These are phyloP conservation scores for Scolanthus callimorphus DNA, from an alignment of 92 coral and sea anemone genomes.

Conservation along the genomic window DNA sequence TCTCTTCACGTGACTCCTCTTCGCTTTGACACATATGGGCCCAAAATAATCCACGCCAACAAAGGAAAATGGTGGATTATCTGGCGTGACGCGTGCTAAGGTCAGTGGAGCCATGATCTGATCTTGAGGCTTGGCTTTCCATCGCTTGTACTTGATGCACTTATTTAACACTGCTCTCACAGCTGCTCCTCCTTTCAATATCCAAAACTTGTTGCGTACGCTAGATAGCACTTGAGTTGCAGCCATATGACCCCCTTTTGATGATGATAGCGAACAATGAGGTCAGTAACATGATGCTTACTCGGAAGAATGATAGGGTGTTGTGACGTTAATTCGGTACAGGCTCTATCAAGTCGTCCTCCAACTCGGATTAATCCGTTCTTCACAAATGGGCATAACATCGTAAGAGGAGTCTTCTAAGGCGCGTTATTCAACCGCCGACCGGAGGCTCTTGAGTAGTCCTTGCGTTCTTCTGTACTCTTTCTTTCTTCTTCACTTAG, in stretches of 20 bases:
- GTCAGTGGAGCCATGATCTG: background rate
- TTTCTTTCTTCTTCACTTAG: background rate
- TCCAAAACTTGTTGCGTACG: background rate
- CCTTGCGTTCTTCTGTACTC: background rate
- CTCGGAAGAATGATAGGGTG: background rate
- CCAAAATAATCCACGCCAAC: background rate
- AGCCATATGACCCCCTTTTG: background rate
- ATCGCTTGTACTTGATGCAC: background rate
- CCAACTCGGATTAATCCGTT: background rate
- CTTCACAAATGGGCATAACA: background rate
- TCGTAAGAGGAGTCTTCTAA: background rate
- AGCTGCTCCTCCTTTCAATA: background rate
- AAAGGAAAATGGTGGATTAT: background rate
- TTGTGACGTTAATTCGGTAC: background rate
- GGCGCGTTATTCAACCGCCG: background rate
- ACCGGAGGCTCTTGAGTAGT: background rate
- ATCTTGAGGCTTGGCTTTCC: background rate
- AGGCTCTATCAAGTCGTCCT: background rate
- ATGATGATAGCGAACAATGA: background rate
- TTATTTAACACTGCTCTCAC: background rate
- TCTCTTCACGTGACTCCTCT: too few relatives aligned
- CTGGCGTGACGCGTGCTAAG: background rate
- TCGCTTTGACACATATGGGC: too few relatives aligned
- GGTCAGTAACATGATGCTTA: background rate
- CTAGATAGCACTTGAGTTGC: background rate